These are phyloP conservation scores for Acanthopagrus latus DNA, from an alignment of 2,797 vertebrate genomes.

Conservation along the genomic window DNA sequence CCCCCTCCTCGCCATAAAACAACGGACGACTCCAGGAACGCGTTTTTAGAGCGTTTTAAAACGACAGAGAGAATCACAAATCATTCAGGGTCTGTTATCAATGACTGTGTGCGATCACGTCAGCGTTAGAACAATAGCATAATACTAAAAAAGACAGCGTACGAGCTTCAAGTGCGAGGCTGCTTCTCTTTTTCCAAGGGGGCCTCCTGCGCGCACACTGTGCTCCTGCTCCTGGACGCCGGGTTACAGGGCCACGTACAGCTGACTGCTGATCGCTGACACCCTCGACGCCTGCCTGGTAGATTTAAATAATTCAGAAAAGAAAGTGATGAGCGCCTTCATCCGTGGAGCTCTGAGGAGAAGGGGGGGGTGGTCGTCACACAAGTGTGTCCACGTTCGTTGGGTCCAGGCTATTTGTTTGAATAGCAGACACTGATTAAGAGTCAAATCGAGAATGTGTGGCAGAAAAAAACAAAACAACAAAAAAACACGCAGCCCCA, in stretches of 20 bases:
- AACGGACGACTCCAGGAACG: conserved; percentile 41
- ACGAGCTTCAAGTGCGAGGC: conserved; percentile 21
- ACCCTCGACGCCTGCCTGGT: conserved; percentile 42
- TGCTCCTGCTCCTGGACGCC: conserved; percentile 53
- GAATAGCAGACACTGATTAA: conserved; percentile 23
- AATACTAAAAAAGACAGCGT: conserved; percentile 47
- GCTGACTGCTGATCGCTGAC: conserved; percentile 28
- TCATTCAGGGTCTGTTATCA: conserved; percentile 37
- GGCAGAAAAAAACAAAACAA: too few species aligned
- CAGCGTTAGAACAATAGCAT: conserved; percentile 42
- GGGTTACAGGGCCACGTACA: conserved; percentile 50
- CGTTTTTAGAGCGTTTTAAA: conserved; percentile 48
- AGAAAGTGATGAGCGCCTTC: conserved; percentile 9
- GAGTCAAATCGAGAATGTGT: conserved; percentile 12
- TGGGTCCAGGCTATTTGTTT: conserved; percentile 16
- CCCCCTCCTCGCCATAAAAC: conserved; percentile 52
- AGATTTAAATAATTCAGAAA: conserved; percentile 26
- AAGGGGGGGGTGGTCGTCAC: neutral
- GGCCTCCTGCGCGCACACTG: conserved; percentile 62
- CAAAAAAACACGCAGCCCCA: conserved; percentile 14
- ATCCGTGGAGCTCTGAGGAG: neutral
- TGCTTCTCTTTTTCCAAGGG: conserved; percentile 29
- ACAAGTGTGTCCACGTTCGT: conserved; percentile 10
- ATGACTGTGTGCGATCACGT: conserved; percentile 60
- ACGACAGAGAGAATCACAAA: conserved; percentile 22